These are phyloP conservation scores for Rotaria sp. DNA, from an alignment of 2,888 invertebrate genomes.

Conservation along the genomic window DNA sequence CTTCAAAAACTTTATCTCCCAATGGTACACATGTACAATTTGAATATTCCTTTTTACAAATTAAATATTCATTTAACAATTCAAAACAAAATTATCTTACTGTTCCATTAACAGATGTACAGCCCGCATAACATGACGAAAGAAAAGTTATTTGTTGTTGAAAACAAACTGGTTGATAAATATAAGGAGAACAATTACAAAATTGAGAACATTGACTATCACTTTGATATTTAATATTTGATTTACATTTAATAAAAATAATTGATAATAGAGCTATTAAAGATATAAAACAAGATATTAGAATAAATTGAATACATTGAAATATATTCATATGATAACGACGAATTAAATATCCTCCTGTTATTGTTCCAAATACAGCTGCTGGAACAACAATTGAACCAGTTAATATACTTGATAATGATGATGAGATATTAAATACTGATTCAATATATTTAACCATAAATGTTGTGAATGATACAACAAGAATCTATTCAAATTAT, in stretches of 20 bases:
- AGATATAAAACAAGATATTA: conserved; percentile 19
- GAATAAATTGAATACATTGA: conserved; percentile 28
- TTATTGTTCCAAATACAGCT: conserved; percentile 33
- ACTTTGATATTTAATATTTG: not conserved
- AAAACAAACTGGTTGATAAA: conserved; percentile 57
- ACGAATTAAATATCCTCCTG: conserved; percentile 33
- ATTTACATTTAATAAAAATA: conserved; percentile 33
- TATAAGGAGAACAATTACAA: conserved; percentile 67
- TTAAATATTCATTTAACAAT: not conserved
- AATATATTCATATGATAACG: conserved; percentile 22
- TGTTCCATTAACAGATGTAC: conserved; percentile 47
- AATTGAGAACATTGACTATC: conserved; percentile 70
- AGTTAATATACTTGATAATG: not conserved
- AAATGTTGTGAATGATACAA: not conserved
- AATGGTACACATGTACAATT: conserved; percentile 72
- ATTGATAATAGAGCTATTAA: conserved; percentile 6
- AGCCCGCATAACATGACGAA: conserved; percentile 59
- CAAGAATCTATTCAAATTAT: not conserved
- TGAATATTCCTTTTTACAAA: conserved; percentile 67
- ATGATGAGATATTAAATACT: not conserved
- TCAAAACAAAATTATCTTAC: not conserved
- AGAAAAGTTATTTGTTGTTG: conserved; percentile 58
- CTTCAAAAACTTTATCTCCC: conserved; percentile 41
- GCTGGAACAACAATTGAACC: conserved; percentile 35
- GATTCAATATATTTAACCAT: conserved; percentile 1